Evolutionary conservation across 2,797 vertebrate species (phyloP).

Genomic region (Clarias laeviceps): DNA sequence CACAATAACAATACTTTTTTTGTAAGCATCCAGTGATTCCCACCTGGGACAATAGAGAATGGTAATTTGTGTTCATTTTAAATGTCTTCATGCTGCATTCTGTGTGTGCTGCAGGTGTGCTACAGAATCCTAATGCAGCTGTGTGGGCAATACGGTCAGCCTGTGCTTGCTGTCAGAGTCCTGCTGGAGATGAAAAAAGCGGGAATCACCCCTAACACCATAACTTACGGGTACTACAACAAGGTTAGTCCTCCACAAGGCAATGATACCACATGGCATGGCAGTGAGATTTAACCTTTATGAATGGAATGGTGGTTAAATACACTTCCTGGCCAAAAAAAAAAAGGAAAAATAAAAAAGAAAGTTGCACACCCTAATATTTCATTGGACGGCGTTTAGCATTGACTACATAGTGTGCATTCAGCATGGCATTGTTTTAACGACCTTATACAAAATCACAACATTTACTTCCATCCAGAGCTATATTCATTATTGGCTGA

Average conservation of each 20-base stretch:
- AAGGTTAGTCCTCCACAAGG: slow-evolving; percentile 74
- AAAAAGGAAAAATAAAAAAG: too few relatives aligned
- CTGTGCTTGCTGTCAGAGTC: slow-evolving; percentile 88
- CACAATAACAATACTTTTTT: background rate
- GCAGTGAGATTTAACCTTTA: background rate
- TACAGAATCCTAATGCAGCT: slow-evolving; percentile 96
- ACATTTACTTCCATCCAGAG: too few relatives aligned
- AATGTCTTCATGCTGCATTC: background rate
- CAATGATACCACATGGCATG: background rate
- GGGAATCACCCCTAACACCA: slow-evolving; percentile 90
- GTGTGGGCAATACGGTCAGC: slow-evolving; percentile 92
- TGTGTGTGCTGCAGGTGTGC: slow-evolving; percentile 79
- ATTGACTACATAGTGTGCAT: too few relatives aligned
- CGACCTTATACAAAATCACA: too few relatives aligned
- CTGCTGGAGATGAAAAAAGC: slow-evolving; percentile 94
- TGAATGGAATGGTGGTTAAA: background rate
- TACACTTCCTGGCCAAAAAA: too few relatives aligned
- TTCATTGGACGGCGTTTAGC: too few relatives aligned
- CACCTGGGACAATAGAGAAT: background rate
- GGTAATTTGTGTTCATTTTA: background rate
- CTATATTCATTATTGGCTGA: too few relatives aligned
- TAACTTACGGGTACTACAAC: slow-evolving; percentile 96
- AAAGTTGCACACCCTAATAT: too few relatives aligned
- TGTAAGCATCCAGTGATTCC: background rate
- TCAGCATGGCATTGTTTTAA: too few relatives aligned